These are phyloP conservation scores for Corythaeola cristata DNA, from an alignment of 2,113 vertebrate genomes.

Conservation along the genomic window DNA sequence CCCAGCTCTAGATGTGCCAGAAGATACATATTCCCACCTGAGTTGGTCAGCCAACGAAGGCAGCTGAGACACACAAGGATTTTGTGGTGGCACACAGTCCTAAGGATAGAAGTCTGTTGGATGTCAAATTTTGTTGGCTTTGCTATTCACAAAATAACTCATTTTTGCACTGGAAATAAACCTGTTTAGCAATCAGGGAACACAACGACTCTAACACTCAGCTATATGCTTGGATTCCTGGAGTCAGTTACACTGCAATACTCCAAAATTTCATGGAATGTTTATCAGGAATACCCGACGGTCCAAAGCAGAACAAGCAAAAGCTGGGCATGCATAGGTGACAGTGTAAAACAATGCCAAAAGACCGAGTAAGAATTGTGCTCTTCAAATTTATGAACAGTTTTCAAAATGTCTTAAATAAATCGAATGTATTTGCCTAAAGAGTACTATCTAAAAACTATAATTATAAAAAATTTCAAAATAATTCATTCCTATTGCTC, in stretches of 20 bases:
- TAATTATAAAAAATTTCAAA: not conserved
- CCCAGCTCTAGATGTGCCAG: not conserved
- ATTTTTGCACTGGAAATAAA: not conserved
- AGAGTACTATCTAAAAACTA: not conserved
- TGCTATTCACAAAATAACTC: not conserved
- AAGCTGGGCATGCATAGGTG: not conserved
- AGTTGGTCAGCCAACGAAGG: rapidly evolving
- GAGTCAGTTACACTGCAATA: not conserved
- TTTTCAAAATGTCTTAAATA: not conserved
- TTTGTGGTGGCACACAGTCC: not conserved
- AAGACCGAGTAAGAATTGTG: not conserved
- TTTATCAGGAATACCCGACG: not conserved
- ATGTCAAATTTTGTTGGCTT: not conserved
- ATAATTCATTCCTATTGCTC: not conserved
- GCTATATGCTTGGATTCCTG: not conserved
- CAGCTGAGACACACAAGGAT: rapidly evolving
- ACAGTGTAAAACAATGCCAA: not conserved
- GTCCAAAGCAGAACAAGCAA: not conserved
- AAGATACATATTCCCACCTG: not conserved
- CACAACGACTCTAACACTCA: not conserved
- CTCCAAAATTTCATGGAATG: not conserved
- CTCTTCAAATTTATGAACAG: not conserved
- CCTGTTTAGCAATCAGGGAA: not conserved
- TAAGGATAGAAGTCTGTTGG: not conserved
- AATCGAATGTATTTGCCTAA: not conserved